These are phyloP conservation scores for Brachyalestes nurse DNA, from an alignment of 2,797 vertebrate species.

Conservation along the genomic window DNA sequence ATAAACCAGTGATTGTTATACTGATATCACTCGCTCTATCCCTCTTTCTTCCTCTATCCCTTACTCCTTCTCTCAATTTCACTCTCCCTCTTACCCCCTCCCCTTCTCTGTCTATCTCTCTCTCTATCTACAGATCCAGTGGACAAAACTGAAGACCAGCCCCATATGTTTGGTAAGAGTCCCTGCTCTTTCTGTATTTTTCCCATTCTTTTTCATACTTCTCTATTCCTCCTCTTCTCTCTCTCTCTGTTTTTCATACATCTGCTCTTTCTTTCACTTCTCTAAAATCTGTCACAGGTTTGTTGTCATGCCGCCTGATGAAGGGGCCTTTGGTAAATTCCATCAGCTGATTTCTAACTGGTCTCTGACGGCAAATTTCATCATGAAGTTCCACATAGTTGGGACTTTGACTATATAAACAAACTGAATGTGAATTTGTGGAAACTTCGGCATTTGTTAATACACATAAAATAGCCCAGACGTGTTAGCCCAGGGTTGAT, in stretches of 20 bases:
- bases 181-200: neutral
- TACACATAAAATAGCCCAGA: no score
- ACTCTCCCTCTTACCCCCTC: neutral
- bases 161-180: conserved; percentile 41
- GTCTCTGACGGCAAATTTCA: no score
- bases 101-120: neutral
- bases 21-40: no score
- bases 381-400: no score
- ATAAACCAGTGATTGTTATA: no score
- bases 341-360: no score
- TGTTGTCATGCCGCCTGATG: no score
- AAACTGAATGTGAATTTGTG: no score
- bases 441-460: no score
- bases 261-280: neutral
- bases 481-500: no score
- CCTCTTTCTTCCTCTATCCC: neutral
- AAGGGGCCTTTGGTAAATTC: no score
- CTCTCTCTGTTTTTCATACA: conserved; percentile 44
- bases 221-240: conserved; percentile 7
- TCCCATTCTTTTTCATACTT: neutral
- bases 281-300: neutral
- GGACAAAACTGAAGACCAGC: conserved; percentile 43
- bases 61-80: neutral
- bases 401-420: no score
- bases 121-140: conserved; percentile 33